Base-by-base conservation (phyloP, 2,888 invertebrate genomes). In the Minunthozetes semirufus region DNA sequence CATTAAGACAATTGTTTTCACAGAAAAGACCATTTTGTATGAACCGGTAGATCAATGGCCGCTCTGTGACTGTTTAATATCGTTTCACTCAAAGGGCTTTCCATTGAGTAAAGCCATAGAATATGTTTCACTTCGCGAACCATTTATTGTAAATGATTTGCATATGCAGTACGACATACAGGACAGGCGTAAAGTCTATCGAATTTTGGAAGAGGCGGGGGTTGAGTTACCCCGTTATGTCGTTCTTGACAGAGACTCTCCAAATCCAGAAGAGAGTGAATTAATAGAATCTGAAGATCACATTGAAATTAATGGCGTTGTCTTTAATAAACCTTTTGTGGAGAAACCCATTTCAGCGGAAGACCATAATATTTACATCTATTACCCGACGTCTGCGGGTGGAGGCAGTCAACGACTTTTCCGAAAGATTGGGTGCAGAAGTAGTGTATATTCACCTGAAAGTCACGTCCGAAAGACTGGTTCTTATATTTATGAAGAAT, bases 341-440 rank as follows among this genome's bases (percentile, higher is more conserved):
- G 99, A 99, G 85, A 99, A 99, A 83, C 99, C 99, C 0, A 93
- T 99, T 9, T 95, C 95, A 27, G 99, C 99, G 0, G 99, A 99
- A 84, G 98, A 99, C 85, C 99, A 99, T 83, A 99, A 99, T 83
- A 96, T 99, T 82, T 97, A 97, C 83, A 99, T 99, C 80, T 99
- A 99, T 84, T 99, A 98, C 85, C 99, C 99, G 0, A 94, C 95
- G 17, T 94, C 94, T 1, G 99, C 98, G 2, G 99, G 87, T 8
- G 99, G 98, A 6, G 99, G 99, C 19, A 94, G 94, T 82, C 99
- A 99, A 82, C 87, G 97, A 79, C 87, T 99, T 53, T 99, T 99
- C 85, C 88, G 99, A 83, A 99, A 99, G 88, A 96, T 99, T 83
- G 98, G 97, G 79, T 96, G 96, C 83, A 88, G 98, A 75, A 97